Base-by-base conservation (phyloP, 30 jellyfish, hydroid and myxozoan species). In the Cassiopea andromeda region DNA sequence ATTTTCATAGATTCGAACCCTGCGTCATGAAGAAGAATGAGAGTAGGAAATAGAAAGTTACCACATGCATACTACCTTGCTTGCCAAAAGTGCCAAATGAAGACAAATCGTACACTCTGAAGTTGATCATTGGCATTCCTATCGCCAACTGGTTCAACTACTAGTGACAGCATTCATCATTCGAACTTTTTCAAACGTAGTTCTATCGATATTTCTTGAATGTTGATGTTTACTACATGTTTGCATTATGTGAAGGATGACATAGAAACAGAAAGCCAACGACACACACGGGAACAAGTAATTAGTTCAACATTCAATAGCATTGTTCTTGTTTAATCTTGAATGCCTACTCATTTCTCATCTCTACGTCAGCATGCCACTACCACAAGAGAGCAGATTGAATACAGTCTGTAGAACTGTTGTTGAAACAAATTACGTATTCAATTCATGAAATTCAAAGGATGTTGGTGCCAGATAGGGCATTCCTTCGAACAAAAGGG, bases 51-150 rank as follows among this genome's bases (percentile, higher is more conserved):
- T 27, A 27, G 38, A 27, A 27, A 27, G 38, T 27, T 27, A 27
- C 38, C 38, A 27, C 38, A 27, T 27, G 38, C 38, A 27, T 27
- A 16, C 27, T 70, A 70, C 79, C 79, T 70, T 70, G 57, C 17
- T 15, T 10, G 4, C 15, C 15, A 54, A 9, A 19, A 70, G 54
- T 16, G 6, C 49, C 18, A 6, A 48, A 48, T 69, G 86, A 70
- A 19, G 79, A 60, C 54, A 77, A 77, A 18, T 82, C 90, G 90
- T 82, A 69, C 3, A 82, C 74, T 82, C 38, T 82, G 60, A 66
- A 82, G 59, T 1, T 44, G 17, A 82, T n/a, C 6, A 8, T 43
- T 6, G 90, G 60, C 90, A 82, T 82, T 60, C 60, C 80, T 46
- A 58, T 43, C 13, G 13, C 19, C 83, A 7, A 19, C 7, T 46